These are phyloP conservation scores for Siderastrea siderea DNA, from an alignment of 92 coral and sea anemone genomes.

Conservation along the genomic window DNA sequence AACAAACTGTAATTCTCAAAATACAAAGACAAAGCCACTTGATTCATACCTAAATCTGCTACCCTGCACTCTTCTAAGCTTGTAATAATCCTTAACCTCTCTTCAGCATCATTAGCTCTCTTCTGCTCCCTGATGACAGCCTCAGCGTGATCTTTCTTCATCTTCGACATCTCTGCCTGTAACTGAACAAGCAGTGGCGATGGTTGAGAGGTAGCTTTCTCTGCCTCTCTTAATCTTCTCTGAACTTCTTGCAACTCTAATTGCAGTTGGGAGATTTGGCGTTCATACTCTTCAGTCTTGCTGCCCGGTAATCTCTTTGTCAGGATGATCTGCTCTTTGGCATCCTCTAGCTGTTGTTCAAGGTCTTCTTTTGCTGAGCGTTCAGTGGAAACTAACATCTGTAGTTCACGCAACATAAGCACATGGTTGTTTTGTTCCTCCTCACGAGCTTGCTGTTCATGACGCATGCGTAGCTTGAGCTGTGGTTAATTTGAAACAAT, in stretches of 20 bases:
- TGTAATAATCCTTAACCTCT: constrained; percentile 81
- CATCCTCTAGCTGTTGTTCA: constrained; percentile 90
- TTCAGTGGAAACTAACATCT: constrained; percentile 90
- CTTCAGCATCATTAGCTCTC: constrained; percentile 97
- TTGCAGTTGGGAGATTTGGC: constrained; percentile 67
- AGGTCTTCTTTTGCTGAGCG: constrained; percentile 91
- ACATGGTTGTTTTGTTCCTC: constrained; percentile 96
- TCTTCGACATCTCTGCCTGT: constrained; percentile 89
- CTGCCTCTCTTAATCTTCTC: constrained; percentile 73
- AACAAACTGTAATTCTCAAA: background rate
- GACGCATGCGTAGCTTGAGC: constrained; percentile 92
- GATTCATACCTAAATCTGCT: constrained; percentile 89
- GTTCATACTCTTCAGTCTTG: constrained; percentile 82
- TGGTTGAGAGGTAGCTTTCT: constrained; percentile 81
- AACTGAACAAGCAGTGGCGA: constrained; percentile 84
- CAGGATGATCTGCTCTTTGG: constrained; percentile 71
- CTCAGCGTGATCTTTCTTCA: constrained; percentile 85
- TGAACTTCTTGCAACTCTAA: constrained; percentile 73
- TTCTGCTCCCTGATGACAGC: constrained; percentile 89
- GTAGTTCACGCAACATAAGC: constrained; percentile 92
- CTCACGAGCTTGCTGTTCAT: constrained; percentile 94
- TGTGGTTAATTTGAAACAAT: constrained; percentile 8
- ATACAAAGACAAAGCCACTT: too few species aligned
- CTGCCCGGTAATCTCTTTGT: constrained; percentile 72
- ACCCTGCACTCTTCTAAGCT: constrained; percentile 95